Conservation (phyloP, 2,888 invertebrate genomes). For the Machimus atricapillus region DNA sequence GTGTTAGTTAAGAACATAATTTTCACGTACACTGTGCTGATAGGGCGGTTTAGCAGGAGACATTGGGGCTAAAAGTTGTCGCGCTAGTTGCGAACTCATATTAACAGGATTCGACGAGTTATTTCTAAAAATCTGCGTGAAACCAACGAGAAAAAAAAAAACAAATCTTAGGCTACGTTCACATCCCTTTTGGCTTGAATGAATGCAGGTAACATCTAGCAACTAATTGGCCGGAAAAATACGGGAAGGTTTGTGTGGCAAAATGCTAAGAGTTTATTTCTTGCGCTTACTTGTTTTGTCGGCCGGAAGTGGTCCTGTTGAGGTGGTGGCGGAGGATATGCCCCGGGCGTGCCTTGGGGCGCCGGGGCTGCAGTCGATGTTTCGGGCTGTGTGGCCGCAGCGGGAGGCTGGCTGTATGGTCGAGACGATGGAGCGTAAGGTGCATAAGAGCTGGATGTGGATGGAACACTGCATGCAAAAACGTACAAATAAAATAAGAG, state of each 20-base stretch:
- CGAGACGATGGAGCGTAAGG: conserved; percentile 56
- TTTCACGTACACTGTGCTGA: conserved; percentile 58
- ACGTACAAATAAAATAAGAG: not conserved
- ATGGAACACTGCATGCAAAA: conserved; percentile 55
- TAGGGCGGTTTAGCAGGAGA: conserved; percentile 64
- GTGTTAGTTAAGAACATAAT: conserved; percentile 33
- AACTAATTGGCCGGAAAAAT: conserved; percentile 5
- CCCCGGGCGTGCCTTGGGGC: conserved; percentile 62
- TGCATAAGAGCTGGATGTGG: conserved; percentile 59
- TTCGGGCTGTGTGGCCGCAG: conserved; percentile 65
- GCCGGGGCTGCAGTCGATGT: conserved; percentile 59
- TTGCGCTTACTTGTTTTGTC: conserved; percentile 57
- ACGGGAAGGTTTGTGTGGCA: not conserved
- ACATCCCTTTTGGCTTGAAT: not conserved
- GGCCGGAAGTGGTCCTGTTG: conserved; percentile 68
- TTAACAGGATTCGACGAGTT: conserved; percentile 57
- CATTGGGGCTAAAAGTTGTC: conserved; percentile 69
- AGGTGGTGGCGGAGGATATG: conserved; percentile 63
- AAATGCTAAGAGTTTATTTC: not conserved
- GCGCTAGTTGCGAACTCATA: conserved; percentile 69
- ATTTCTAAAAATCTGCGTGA: conserved; percentile 49
- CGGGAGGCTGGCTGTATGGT: conserved; percentile 60
- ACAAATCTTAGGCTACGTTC: not conserved
- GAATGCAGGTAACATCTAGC: not conserved
- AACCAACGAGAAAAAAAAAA: conserved; percentile 42